Percentiles rank a stretch among this genome's conserved stretches.
These are phyloP conservation scores for Capitulum mitella DNA, from an alignment of 2,888 invertebrate species.

Conservation along the genomic window DNA sequence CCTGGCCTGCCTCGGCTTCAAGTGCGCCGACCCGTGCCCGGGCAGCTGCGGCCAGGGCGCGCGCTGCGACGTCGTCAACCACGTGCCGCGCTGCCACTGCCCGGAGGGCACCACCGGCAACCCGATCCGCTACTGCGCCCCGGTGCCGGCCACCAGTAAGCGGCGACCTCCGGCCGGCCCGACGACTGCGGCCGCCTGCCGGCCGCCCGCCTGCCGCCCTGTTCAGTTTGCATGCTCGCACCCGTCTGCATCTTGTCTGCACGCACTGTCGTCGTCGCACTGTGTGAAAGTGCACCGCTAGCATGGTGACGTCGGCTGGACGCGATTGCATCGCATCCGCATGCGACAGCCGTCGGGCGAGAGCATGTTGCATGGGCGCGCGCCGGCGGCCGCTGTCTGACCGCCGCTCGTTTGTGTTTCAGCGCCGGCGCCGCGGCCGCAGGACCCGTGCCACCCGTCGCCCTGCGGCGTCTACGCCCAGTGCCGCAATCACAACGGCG, in stretches of 20 bases:
- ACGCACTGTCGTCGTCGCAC: too few relatives aligned
- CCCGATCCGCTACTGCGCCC: slow-evolving; percentile 56
- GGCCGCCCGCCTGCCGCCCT: neutral
- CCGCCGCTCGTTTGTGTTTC: neutral
- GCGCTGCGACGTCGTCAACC: slow-evolving; percentile 65
- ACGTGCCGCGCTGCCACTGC: slow-evolving; percentile 73
- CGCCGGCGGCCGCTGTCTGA: neutral
- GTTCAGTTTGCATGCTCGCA: neutral
- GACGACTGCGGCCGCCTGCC: neutral
- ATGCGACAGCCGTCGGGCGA: neutral
- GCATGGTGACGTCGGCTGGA: neutral
- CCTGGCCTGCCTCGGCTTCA: slow-evolving; percentile 70
- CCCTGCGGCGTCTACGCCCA: slow-evolving; percentile 52
- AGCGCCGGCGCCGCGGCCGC: neutral
- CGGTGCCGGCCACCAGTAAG: slow-evolving; percentile 16
- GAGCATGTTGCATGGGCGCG: neutral
- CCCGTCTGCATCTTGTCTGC: neutral
- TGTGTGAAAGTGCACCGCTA: neutral
- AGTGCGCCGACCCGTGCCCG: slow-evolving; percentile 69
- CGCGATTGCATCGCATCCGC: neutral
- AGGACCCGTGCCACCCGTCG: slow-evolving; percentile 35
- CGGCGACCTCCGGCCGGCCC: neutral
- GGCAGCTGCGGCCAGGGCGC: slow-evolving; percentile 55
- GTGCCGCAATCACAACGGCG: slow-evolving; percentile 65
- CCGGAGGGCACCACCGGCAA: slow-evolving; percentile 64